Percentiles rank a stretch among this genome's conserved stretches.
phyloP scores from a whole-genome alignment of 2,797 vertebrate species.

The Microcaecilia unicolor region DNA sequence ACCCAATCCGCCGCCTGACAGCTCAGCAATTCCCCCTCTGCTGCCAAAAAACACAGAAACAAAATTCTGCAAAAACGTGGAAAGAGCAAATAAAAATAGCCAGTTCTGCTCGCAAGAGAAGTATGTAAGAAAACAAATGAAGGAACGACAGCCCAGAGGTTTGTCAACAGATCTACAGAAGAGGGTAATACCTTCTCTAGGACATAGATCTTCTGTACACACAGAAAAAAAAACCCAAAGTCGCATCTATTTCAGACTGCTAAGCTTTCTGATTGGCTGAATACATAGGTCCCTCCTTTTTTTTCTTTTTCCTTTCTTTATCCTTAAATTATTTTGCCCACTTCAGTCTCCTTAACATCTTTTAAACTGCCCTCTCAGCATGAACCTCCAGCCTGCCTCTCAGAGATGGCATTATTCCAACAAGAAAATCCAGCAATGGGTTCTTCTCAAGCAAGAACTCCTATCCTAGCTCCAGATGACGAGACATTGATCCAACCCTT shows the following conservation, averaged over 20 bases:
- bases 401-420: too few relatives aligned
- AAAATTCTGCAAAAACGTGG: too few relatives aligned
- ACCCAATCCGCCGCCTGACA: not conserved
- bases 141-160: not conserved
- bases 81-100: too few relatives aligned
- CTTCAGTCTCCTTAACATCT: not conserved
- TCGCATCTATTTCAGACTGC: not conserved
- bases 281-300: too few relatives aligned
- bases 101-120: too few relatives aligned
- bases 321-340: not conserved
- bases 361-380: not conserved
- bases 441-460: too few relatives aligned
- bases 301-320: not conserved
- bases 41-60: too few relatives aligned
- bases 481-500: too few relatives aligned
- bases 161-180: not conserved
- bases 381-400: accelerated
- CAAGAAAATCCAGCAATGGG: too few relatives aligned
- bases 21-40: not conserved
- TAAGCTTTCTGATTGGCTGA: not conserved
- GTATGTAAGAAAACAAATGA: too few relatives aligned
- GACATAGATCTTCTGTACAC: not conserved
- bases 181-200: not conserved
- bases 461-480: too few relatives aligned
- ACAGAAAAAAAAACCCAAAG: not conserved